phyloP scores from a whole-genome alignment of 2,888 invertebrate genomes.

The Rhingia rostrata region DNA sequence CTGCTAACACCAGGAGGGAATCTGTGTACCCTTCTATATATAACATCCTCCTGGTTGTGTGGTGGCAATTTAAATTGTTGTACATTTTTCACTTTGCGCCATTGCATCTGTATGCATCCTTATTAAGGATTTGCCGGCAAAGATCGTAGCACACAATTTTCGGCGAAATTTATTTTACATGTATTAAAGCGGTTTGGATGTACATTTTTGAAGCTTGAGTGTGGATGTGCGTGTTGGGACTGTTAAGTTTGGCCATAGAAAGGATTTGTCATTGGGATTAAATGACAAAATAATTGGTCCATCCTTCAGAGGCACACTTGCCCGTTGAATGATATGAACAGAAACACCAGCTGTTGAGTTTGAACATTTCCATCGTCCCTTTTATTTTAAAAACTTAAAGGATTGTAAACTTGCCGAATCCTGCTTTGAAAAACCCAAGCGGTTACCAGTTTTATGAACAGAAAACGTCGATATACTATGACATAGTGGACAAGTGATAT shows the following conservation, averaged over 20 bases:
- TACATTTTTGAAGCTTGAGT: neutral
- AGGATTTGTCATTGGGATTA: conserved; percentile 27
- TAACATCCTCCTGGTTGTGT: conserved; percentile 38
- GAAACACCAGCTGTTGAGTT: conserved; percentile 36
- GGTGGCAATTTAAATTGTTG: conserved; percentile 68
- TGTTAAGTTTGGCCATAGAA: conserved; percentile 34
- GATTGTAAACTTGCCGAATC: conserved; percentile 37
- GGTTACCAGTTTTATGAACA: conserved; percentile 39
- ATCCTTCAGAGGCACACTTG: neutral
- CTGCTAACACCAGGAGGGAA: conserved; percentile 43
- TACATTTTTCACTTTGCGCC: conserved; percentile 64
- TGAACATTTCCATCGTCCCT: conserved; percentile 28
- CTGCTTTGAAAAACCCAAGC: conserved; percentile 61
- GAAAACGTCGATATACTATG: conserved; percentile 42
- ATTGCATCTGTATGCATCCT: conserved; percentile 38
- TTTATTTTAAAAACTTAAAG: conserved; percentile 22
- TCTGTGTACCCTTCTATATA: conserved; percentile 8
- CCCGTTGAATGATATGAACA: conserved; percentile 17
- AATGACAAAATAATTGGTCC: conserved; percentile 53
- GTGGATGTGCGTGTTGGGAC: conserved; percentile 5
- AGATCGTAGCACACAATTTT: conserved; percentile 16
- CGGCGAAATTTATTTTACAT: conserved; percentile 50
- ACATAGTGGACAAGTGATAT: conserved; percentile 56
- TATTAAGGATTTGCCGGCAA: conserved; percentile 55
- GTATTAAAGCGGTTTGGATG: conserved; percentile 12